Evolutionary conservation across 2,888 invertebrate species (phyloP).

Genomic region (Vesta saturnalis): DNA sequence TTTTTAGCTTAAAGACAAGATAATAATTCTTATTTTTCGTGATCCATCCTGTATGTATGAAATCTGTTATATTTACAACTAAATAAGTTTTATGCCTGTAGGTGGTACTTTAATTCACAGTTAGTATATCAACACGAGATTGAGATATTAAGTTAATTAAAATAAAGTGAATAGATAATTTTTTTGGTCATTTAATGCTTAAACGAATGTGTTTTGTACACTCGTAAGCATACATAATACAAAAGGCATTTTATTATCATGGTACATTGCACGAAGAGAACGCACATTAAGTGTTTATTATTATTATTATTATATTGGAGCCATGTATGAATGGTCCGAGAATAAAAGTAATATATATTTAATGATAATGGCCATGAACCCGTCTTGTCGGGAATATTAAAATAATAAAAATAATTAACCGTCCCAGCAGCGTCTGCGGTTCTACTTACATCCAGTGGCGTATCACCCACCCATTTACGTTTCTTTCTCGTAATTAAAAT

Average conservation of each 20-base stretch:
- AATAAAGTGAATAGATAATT: conserved; percentile 29
- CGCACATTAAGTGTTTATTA: conserved; percentile 47
- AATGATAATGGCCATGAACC: conserved; percentile 64
- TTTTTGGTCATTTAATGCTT: conserved; percentile 20
- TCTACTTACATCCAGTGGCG: conserved; percentile 39
- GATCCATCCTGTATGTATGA: no score
- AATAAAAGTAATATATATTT: conserved; percentile 64
- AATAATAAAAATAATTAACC: conserved; percentile 63
- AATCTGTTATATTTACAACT: conserved; percentile 15
- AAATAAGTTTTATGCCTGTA: conserved; percentile 3
- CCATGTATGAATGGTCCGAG: conserved; percentile 59
- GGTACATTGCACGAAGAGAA: conserved; percentile 31
- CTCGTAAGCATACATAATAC: conserved; percentile 15
- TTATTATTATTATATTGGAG: conserved; percentile 62
- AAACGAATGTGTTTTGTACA: conserved; percentile 3
- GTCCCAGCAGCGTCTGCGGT: conserved; percentile 52
- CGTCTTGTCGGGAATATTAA: conserved; percentile 61
- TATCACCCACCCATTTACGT: conserved; percentile 20
- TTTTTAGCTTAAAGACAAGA: no score
- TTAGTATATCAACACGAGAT: conserved; percentile 24
- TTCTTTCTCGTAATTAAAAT: conserved; percentile 21
- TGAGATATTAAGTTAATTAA: conserved; percentile 35
- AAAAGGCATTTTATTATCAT: conserved; percentile 35
- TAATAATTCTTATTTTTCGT: no score
- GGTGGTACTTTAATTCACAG: conserved; percentile 8